Conservation (phyloP, 2,797 vertebrate species). For the Muraenolepis orangiensis region DNA sequence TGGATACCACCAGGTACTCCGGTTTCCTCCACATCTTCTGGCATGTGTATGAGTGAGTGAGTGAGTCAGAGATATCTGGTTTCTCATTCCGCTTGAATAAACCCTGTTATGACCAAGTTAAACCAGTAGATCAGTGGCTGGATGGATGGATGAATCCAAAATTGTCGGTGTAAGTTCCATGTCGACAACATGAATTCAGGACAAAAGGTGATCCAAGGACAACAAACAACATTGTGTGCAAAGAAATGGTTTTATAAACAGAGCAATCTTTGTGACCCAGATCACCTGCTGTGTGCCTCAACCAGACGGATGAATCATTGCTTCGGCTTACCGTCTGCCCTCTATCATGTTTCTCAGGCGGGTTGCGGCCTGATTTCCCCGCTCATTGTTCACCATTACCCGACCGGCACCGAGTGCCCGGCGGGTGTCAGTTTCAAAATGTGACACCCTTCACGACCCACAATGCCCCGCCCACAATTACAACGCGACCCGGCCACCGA, state of each 20-base stretch:
- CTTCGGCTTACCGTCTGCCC: conserved; percentile 6
- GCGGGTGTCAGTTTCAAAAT: conserved; percentile 50
- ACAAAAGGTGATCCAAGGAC: neutral
- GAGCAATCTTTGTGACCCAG: neutral
- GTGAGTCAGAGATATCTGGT: too few relatives aligned
- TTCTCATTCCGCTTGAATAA: too few relatives aligned
- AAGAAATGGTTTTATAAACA: neutral
- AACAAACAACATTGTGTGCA: neutral
- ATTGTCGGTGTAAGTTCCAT: neutral
- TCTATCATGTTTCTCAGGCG: conserved; percentile 37
- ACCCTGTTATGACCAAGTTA: too few relatives aligned
- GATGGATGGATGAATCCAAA: too few relatives aligned
- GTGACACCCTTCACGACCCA: conserved; percentile 30
- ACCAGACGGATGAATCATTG: conserved; percentile 7
- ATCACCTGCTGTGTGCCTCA: neutral
- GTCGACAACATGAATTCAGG: neutral
- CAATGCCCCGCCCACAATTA: neutral
- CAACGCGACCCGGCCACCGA: conserved; percentile 5
- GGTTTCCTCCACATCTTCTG: neutral
- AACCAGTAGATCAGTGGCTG: too few relatives aligned
- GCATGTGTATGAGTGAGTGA: neutral
- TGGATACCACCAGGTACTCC: neutral
- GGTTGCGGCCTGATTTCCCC: conserved; percentile 40
- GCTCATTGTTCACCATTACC: conserved; percentile 46
- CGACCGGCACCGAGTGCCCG: conserved; percentile 17